Conservation (phyloP, 2,888 invertebrate genomes). For the Branchipolynoe longqiensis region DNA sequence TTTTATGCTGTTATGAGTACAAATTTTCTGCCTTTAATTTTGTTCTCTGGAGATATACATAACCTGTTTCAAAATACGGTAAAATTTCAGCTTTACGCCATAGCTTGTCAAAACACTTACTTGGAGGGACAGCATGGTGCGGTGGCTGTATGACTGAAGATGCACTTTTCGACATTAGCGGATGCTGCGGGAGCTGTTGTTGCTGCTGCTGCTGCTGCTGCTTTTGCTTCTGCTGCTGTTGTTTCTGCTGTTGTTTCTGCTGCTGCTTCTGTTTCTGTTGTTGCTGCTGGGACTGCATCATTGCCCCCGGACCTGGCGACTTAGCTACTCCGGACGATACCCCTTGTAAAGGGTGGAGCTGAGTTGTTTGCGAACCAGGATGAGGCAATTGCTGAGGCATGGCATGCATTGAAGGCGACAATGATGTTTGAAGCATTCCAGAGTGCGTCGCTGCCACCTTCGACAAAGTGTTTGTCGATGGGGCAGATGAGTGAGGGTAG, state of each 20-base stretch:
- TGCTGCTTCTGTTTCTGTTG: not conserved
- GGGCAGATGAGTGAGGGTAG: not conserved
- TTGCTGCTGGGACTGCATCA: not conserved
- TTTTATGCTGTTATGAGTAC: no score
- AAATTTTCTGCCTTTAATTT: no score
- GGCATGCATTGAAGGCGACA: slow-evolving; percentile 12
- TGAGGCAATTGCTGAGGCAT: slow-evolving; percentile 44
- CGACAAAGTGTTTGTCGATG: not conserved
- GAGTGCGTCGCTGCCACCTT: not conserved
- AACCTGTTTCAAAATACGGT: no score
- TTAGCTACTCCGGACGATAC: slow-evolving; percentile 56
- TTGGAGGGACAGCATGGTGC: not conserved
- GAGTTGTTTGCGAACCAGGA: not conserved
- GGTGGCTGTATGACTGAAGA: slow-evolving; percentile 27
- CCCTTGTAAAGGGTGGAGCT: slow-evolving; percentile 26
- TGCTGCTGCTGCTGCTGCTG: slow-evolving; percentile 63
- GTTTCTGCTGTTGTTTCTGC: slow-evolving; percentile 48
- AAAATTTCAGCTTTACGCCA: not conserved
- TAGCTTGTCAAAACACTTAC: not conserved
- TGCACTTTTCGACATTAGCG: slow-evolving; percentile 44
- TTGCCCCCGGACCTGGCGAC: slow-evolving; percentile 50
- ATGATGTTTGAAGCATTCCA: not conserved
- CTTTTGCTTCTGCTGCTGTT: slow-evolving; percentile 61
- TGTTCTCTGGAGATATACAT: no score
- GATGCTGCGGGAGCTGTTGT: slow-evolving; percentile 61